These are phyloP conservation scores for Ecliptopera silaceata DNA, from an alignment of 2,888 invertebrate genomes.

Conservation along the genomic window DNA sequence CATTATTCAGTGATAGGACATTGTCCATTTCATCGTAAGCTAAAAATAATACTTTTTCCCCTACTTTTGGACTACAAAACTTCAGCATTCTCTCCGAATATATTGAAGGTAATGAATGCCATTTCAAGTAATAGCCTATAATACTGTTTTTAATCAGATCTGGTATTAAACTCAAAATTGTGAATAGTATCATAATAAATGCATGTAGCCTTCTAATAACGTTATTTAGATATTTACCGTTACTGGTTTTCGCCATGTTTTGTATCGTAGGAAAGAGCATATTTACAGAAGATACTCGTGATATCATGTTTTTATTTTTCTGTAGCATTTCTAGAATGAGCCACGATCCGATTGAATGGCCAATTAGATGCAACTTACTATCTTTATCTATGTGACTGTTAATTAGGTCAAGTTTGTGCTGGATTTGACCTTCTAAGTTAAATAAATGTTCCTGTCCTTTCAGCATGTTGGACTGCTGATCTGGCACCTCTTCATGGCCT, in stretches of 20 bases:
- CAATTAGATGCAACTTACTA: slow-evolving; percentile 91
- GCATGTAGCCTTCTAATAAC: slow-evolving; percentile 71
- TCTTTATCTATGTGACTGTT: slow-evolving; percentile 87
- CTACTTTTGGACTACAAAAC: slow-evolving; percentile 82
- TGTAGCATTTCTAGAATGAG: slow-evolving; percentile 89
- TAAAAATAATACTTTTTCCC: slow-evolving; percentile 86
- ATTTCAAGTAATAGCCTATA: slow-evolving; percentile 81
- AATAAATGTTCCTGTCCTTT: slow-evolving; percentile 84
- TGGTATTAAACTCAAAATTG: slow-evolving; percentile 79
- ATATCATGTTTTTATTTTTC: slow-evolving; percentile 76
- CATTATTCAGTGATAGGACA: slow-evolving; percentile 86
- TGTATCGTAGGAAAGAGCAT: slow-evolving; percentile 95
- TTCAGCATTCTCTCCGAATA: slow-evolving; percentile 79
- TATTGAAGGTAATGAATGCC: slow-evolving; percentile 74
- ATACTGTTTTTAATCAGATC: slow-evolving; percentile 71
- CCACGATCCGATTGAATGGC: slow-evolving; percentile 96
- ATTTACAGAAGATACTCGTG: slow-evolving; percentile 85
- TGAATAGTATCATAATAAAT: slow-evolving; percentile 63
- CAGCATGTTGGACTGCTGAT: slow-evolving; percentile 72
- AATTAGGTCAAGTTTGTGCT: slow-evolving; percentile 91
- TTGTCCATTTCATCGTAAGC: slow-evolving; percentile 91
- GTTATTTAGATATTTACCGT: slow-evolving; percentile 88
- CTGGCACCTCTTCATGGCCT: slow-evolving; percentile 81
- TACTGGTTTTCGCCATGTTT: slow-evolving; percentile 88
- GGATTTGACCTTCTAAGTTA: slow-evolving; percentile 89